Base-by-base conservation (phyloP, 2,113 vertebrate species). In the Embiotoca jacksoni region DNA sequence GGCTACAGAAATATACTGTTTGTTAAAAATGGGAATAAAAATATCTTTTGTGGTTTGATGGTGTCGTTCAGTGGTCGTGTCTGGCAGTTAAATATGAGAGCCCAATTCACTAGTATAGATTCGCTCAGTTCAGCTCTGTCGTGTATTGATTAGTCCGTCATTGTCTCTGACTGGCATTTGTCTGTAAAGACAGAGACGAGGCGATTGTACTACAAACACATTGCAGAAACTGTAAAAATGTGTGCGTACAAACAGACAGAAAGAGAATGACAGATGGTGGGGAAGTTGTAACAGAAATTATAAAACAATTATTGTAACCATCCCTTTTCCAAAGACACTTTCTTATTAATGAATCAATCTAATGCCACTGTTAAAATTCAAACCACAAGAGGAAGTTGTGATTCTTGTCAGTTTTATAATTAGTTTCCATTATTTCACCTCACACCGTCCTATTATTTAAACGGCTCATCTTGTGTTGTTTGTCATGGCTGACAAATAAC, bases 141-240 rank as follows among this genome's bases (percentile, higher is more conserved):
- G 4, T 33, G n/a, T 78, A 87, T 91, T 69, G 84, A 91, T 83
- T 55, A 6, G 52, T 73, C 57, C 62, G 72, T 86, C 72, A 65
- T 60, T 74, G 80, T 77, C n/a, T 37, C 53, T 75, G 65, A 80
- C 71, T 16, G 32, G 49, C 67, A 35, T 8, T 63, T 7, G 16
- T 9, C 31, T 55, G 49, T 37, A 53, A 76, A 75, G 35, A 73
- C 30, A 63, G 6, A 14, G 44, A 32, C 54, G 1, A 32, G 50
- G 41, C n/a, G 1, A 36, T 13, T 13, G 41, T 37, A 39, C 5
- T 37, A 10, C 63, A 61, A 47, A 47, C 55, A 65, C 55, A 56
- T 31, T 0, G 33, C 75, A 59, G 33, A 23, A 23, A 23, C 49
- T 52, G 52, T 54, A 30, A 52, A 7, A 32, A 50, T 70, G 74